Evolutionary conservation across 2,888 invertebrate species (phyloP).

Genomic region (Drosophila aldrichi): DNA sequence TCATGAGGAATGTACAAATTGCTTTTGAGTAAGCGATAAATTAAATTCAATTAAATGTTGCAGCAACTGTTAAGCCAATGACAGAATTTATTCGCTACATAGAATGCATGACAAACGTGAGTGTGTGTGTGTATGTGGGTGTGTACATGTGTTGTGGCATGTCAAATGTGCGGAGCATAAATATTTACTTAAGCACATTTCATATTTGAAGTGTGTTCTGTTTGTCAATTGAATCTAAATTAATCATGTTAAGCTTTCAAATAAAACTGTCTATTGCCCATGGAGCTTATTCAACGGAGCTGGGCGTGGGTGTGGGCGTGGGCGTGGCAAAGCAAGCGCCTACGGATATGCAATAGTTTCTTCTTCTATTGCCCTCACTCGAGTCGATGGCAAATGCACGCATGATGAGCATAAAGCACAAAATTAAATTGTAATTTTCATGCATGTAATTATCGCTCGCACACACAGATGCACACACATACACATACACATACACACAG

Average conservation of each 20-base stretch:
- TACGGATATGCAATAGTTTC: constrained; percentile 20
- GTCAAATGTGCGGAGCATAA: constrained; percentile 40
- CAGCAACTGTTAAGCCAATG: constrained; percentile 20
- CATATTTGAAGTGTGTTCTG: constrained; percentile 30
- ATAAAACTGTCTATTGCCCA: constrained; percentile 41
- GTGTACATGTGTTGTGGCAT: constrained; percentile 27
- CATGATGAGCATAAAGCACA: constrained; percentile 16
- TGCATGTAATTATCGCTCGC: constrained; percentile 65
- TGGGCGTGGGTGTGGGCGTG: background rate
- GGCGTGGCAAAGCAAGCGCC: background rate
- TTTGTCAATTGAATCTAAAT: constrained; percentile 69
- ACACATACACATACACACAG: constrained; percentile 17
- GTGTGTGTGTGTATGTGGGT: constrained; percentile 12
- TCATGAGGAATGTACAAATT: constrained; percentile 8
- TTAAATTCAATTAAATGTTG: constrained; percentile 31
- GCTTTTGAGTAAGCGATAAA: constrained; percentile 13
- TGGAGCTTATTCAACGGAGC: background rate
- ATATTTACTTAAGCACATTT: constrained; percentile 58
- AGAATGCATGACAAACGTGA: background rate
- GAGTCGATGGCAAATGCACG: constrained; percentile 9
- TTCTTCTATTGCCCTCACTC: constrained; percentile 17
- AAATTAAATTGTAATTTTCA: constrained; percentile 44
- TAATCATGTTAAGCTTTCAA: constrained; percentile 51
- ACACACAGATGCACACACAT: constrained; percentile 31
- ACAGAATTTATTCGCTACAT: constrained; percentile 10